phyloP scores from a whole-genome alignment of 2,797 vertebrate species.

The Gastrophryne carolinensis region DNA sequence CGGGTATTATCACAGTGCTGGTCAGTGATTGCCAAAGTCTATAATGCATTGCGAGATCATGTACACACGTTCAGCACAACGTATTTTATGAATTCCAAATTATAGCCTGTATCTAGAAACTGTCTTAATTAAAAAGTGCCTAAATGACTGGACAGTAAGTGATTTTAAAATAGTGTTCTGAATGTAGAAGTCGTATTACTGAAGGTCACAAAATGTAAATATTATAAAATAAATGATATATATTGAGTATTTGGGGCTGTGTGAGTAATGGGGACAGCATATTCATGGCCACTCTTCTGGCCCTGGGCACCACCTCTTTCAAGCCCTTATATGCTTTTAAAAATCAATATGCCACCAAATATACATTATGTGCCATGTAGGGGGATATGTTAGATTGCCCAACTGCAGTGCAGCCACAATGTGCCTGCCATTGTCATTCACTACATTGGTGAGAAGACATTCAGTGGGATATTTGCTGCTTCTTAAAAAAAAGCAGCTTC shows the following conservation, averaged over 20 bases:
- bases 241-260: background rate
- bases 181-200: background rate
- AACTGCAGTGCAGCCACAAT: no score
- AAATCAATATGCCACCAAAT: no score
- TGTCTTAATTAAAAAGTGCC: background rate
- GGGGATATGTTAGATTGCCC: no score
- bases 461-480: no score
- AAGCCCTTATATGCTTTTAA: no score
- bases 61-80: slow-evolving; percentile 9
- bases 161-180: background rate
- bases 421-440: no score
- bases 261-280: no score
- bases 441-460: no score
- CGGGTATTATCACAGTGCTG: slow-evolving; percentile 66
- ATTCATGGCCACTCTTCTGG: no score
- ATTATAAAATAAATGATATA: background rate
- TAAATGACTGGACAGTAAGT: background rate
- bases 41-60: slow-evolving; percentile 41
- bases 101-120: background rate
- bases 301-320: no score
- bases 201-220: background rate
- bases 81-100: slow-evolving; percentile 2
- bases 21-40: slow-evolving; percentile 43
- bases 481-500: no score
- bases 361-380: no score